Evolutionary conservation across 1,140 invertebrate species (phyloP), one percentile per base, ranked within the genome.

Genomic region (Hycleus phaleratus): DNA sequence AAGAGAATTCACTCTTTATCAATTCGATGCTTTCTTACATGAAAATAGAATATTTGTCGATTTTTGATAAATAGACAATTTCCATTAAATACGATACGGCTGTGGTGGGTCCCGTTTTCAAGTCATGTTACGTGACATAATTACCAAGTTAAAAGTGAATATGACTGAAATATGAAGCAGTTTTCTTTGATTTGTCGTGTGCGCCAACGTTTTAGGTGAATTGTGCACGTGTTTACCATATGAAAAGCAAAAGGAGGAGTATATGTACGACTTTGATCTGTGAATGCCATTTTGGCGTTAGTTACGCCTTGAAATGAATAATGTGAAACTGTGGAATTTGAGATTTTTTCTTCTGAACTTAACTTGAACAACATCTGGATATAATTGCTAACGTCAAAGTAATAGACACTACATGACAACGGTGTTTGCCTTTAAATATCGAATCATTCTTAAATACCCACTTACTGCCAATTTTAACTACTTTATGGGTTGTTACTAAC

Each of bases 401-500:
- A 62, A 62, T 62, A 62, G 61, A 49, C 50, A 46, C 47, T 49
- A 59, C 61, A 62, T 62, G 61, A 63, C 58, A 57, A 51, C 52
- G 49, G 44, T 32, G 26, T 46, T 58, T 18, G 32, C 32, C 32
- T 48, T 53, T 65, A 65, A 65, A 60, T 62, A 65, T 62, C 53
- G 56, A 49, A 55, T 65, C 56, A 62, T 62, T 57, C 57, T 50
- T 62, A 60, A 62, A 55, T 43, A 47, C 49, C 46, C 55, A 38
- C 47, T 65, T 65, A 65, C 49, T 65, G 63, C 63, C 60, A 65
- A 65, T 59, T 65, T 65, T 65, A 62, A 62, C 60, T 49, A 44
- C 25, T 56, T 56, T 56, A 53, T 32, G 51, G 46, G 42, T 45
- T 53, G 51, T 45, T 53, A 8, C 51, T 53, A 53, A 42, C 51